These are phyloP conservation scores for Luperina nickerlii DNA, from an alignment of 2,888 invertebrate species.

Conservation along the genomic window DNA sequence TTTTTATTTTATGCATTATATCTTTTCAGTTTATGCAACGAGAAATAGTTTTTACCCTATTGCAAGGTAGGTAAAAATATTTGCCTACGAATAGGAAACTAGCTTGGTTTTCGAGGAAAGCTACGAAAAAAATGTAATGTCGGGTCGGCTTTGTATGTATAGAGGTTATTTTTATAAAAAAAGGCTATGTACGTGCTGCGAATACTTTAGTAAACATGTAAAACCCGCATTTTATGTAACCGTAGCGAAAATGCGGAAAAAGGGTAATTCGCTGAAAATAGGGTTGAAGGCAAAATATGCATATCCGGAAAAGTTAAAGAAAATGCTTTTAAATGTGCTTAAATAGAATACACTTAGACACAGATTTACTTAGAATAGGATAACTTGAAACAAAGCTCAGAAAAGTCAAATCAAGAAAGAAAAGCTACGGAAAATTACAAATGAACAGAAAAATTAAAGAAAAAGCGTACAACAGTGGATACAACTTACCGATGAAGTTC, in stretches of 20 bases:
- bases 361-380: not conserved
- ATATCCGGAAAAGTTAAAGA: not conserved
- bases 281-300: constrained; percentile 3
- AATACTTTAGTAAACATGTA: constrained; percentile 33
- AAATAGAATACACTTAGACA: not conserved
- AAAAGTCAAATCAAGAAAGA: constrained; percentile 6
- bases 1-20: not conserved
- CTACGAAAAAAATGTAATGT: constrained; percentile 1
- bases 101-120: constrained; percentile 3
- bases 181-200: constrained; percentile 30
- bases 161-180: constrained; percentile 37
- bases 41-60: constrained; percentile 2
- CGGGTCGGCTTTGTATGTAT: constrained; percentile 21
- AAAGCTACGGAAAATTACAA: not conserved
- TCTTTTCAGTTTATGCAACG: not conserved
- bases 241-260: constrained; percentile 3
- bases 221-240: constrained; percentile 42
- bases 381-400: not conserved
- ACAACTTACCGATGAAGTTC: constrained; percentile 88
- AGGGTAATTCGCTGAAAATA: not conserved
- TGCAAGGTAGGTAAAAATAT: not conserved
- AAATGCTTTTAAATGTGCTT: not conserved
- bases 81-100: constrained; percentile 18
- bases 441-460: not conserved
- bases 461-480: constrained; percentile 37